Evolutionary conservation across 2,888 invertebrate genomes (phyloP).

Genomic region (Luperina testacea): DNA sequence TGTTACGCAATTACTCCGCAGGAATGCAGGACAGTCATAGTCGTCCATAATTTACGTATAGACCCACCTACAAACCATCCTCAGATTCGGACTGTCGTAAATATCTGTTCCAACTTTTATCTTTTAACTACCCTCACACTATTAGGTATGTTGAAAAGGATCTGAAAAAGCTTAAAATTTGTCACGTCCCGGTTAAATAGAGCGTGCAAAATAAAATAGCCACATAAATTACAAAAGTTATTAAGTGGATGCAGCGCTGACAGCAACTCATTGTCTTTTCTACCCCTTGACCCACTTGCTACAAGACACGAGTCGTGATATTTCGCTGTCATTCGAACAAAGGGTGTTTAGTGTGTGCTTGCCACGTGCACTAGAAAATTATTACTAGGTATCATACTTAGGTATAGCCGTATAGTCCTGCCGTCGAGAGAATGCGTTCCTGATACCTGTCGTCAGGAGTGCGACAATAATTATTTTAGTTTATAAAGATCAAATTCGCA

Average conservation of each 20-base stretch:
- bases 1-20: background rate
- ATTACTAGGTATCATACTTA: background rate
- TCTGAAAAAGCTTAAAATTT: background rate
- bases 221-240: slow-evolving; percentile 42
- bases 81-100: background rate
- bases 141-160: background rate
- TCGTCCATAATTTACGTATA: background rate
- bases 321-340: slow-evolving; percentile 46
- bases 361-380: background rate
- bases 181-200: background rate
- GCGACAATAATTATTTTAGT: too few species aligned
- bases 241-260: slow-evolving; percentile 45
- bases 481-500: too few species aligned
- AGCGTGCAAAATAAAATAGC: slow-evolving; percentile 9
- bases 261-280: slow-evolving; percentile 61
- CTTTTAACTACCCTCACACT: background rate
- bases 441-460: background rate
- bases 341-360: slow-evolving; percentile 6
- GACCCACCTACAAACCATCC: background rate
- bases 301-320: slow-evolving; percentile 36
- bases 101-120: background rate
- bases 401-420: background rate
- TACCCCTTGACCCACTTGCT: slow-evolving; percentile 69
- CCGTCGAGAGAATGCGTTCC: background rate
- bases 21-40: background rate